Conservation (phyloP, 2,888 invertebrate species). For the Lucinisca nassula region DNA sequence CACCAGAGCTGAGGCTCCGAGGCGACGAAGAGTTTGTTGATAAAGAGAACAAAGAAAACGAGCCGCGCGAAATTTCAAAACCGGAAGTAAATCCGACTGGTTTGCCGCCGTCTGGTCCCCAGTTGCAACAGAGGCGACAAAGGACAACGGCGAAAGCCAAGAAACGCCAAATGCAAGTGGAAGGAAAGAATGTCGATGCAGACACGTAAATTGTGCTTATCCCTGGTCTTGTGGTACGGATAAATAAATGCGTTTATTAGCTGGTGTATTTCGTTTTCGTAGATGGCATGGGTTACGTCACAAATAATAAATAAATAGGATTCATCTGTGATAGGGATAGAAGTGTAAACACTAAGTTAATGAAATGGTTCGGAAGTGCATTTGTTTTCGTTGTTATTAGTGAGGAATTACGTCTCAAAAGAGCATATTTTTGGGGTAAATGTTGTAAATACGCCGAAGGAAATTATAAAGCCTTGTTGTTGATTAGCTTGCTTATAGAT, state of each 20-base stretch:
- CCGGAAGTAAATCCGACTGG: conserved; percentile 56
- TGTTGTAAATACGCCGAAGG: neutral
- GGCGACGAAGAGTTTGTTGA: conserved; percentile 33
- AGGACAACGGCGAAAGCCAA: conserved; percentile 83
- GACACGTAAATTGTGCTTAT: conserved; percentile 53
- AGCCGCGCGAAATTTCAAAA: conserved; percentile 51
- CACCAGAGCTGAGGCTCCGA: conserved; percentile 64
- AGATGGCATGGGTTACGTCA: too few relatives aligned
- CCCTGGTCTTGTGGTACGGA: too few relatives aligned
- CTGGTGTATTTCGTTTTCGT: too few relatives aligned
- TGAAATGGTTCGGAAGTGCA: too few relatives aligned
- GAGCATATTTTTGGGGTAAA: neutral
- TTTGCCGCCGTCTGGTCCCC: conserved; percentile 74
- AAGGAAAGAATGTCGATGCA: conserved; percentile 56
- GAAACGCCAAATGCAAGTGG: conserved; percentile 81
- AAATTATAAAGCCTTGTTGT: neutral
- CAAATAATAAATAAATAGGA: too few relatives aligned
- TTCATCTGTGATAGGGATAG: too few relatives aligned
- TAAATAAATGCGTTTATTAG: too few relatives aligned
- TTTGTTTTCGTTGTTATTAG: neutral
- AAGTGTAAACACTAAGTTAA: too few relatives aligned
- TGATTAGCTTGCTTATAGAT: neutral
- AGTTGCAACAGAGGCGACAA: conserved; percentile 72
- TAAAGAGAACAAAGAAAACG: conserved; percentile 75
- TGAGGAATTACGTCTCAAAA: neutral